Evolutionary conservation across 2,888 invertebrate genomes (phyloP).

Genomic region (Hirtodrosophila duncani): DNA sequence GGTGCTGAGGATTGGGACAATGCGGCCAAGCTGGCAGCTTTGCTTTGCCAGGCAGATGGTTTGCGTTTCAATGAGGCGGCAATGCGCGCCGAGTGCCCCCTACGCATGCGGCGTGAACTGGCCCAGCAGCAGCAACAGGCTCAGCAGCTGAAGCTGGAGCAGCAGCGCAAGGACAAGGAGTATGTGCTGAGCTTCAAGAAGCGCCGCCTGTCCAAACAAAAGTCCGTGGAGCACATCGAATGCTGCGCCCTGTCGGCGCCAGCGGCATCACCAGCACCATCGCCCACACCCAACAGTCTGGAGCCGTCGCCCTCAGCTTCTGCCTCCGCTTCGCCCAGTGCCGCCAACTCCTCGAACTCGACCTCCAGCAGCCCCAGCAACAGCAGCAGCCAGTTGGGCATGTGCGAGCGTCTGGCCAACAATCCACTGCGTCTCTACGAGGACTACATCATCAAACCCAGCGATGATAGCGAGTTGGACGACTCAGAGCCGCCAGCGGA

Average conservation of each 20-base stretch:
- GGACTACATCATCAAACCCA: conserved; percentile 73
- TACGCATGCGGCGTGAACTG: conserved; percentile 67
- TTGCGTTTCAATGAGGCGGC: conserved; percentile 74
- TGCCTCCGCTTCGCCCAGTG: conserved; percentile 18
- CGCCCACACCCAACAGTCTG: conserved; percentile 22
- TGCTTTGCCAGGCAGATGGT: conserved; percentile 83
- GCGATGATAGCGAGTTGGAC: conserved; percentile 3
- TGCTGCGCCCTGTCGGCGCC: conserved; percentile 25
- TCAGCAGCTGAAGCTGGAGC: conserved; percentile 37
- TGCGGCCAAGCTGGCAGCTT: conserved; percentile 85
- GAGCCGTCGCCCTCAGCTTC: conserved; percentile 45
- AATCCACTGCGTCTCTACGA: conserved; percentile 75
- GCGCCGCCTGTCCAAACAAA: conserved; percentile 77
- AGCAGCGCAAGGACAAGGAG: conserved; percentile 75
- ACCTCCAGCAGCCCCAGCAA: conserved; percentile 49
- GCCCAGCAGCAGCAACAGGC: conserved; percentile 51
- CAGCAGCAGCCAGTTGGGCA: conserved; percentile 47
- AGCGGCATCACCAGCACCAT: conserved; percentile 6
- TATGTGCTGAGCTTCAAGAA: conserved; percentile 76
- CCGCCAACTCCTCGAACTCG: conserved; percentile 30
- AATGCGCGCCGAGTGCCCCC: conserved; percentile 73
- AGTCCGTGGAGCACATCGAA: conserved; percentile 76
- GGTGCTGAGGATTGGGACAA: conserved; percentile 84
- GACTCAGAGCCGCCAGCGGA: conserved; percentile 66
- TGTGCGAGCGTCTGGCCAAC: conserved; percentile 57